phyloP scores from a whole-genome alignment of 2,888 invertebrate species.

The Alsophila aescularia region DNA sequence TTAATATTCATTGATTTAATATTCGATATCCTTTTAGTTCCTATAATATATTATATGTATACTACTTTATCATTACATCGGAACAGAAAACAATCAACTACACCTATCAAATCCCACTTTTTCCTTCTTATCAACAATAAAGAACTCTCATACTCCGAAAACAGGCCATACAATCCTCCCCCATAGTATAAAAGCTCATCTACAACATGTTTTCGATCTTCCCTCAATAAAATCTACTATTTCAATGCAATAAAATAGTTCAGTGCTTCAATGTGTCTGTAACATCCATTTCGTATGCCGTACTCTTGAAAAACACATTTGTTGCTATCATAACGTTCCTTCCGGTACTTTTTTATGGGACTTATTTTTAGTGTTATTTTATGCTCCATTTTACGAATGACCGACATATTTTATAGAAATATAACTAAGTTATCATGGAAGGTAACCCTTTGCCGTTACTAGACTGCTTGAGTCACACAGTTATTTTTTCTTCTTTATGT shows the following conservation, averaged over 20 bases:
- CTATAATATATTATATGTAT: no score
- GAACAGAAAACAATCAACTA: background rate
- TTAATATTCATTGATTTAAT: no score
- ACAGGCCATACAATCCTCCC: conserved; percentile 8
- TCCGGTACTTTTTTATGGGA: conserved; percentile 12
- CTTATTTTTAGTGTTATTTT: conserved; percentile 10
- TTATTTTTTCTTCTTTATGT: background rate
- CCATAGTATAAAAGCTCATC: conserved; percentile 6
- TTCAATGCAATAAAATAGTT: conserved; percentile 29
- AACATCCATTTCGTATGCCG: conserved; percentile 31
- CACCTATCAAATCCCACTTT: conserved; percentile 3
- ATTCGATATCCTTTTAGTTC: no score
- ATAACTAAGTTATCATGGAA: no score
- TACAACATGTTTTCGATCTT: conserved; percentile 22
- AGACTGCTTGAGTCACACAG: no score
- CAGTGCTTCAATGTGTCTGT: conserved; percentile 29
- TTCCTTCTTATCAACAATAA: background rate
- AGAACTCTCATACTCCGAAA: background rate
- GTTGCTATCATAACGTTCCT: conserved; percentile 16
- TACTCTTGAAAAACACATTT: conserved; percentile 26
- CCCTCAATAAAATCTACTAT: conserved; percentile 25
- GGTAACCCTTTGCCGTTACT: no score
- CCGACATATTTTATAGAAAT: background rate
- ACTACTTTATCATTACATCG: background rate
- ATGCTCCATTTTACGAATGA: background rate